Conservation (phyloP, 2,113 vertebrate species). For the Dunckerocampus dactyliophorus region DNA sequence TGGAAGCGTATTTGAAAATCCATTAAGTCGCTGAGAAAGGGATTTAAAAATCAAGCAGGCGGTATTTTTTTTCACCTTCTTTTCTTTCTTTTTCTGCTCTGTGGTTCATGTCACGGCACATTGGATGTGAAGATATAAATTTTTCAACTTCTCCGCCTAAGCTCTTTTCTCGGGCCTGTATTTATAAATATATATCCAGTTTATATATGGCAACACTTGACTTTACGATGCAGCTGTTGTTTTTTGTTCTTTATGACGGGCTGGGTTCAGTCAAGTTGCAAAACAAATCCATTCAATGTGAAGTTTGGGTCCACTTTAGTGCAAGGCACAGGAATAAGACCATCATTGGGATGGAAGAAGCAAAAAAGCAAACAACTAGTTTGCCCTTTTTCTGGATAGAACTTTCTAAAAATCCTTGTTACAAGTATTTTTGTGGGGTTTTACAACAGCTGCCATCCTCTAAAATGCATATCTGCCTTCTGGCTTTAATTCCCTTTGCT, state of each 20-base stretch:
- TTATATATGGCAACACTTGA: not conserved
- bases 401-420: too few relatives aligned
- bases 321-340: constrained; percentile 24
- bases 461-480: too few relatives aligned
- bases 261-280: constrained; percentile 4
- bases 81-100: not conserved
- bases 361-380: too few relatives aligned
- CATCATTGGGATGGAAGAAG: constrained; percentile 29
- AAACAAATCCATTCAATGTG: constrained; percentile 19
- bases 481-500: too few relatives aligned
- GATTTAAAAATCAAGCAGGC: constrained; percentile 30
- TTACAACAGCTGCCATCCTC: too few relatives aligned
- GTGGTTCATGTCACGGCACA: constrained; percentile 12
- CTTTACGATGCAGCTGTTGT: not conserved
- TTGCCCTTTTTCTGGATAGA: too few relatives aligned
- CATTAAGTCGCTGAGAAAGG: constrained; percentile 48
- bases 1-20: constrained; percentile 45
- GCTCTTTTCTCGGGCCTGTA: constrained; percentile 11
- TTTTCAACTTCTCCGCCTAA: constrained; percentile 31
- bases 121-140: constrained; percentile 42
- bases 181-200: constrained; percentile 5
- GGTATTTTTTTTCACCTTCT: not conserved
- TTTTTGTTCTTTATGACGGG: constrained; percentile 15
- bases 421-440: too few relatives aligned
- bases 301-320: constrained; percentile 17